These are phyloP conservation scores for Pseudolaguvia tuberculata DNA, from an alignment of 2,113 vertebrate genomes.

Conservation along the genomic window DNA sequence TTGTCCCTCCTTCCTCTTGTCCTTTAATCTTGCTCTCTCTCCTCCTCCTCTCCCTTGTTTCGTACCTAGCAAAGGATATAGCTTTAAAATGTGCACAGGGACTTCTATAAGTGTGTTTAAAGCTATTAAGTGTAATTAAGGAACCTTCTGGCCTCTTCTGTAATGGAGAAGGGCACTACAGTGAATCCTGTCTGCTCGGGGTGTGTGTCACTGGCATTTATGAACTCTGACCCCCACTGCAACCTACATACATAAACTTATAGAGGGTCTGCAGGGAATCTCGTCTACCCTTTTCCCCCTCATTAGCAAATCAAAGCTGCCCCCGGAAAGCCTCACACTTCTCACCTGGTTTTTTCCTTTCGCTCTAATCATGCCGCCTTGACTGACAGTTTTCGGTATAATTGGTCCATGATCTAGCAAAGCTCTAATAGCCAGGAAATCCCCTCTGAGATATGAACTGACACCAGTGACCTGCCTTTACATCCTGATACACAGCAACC, in stretches of 20 bases:
- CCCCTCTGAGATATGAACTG: constrained; percentile 96
- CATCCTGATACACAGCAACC: constrained; percentile 62
- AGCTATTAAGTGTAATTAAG: constrained; percentile 93
- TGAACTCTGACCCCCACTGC: constrained; percentile 32
- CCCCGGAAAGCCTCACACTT: constrained; percentile 90
- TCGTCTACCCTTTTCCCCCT: constrained; percentile 84
- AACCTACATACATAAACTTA: constrained; percentile 13
- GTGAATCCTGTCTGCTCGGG: constrained; percentile 83
- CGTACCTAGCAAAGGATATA: constrained; percentile 54
- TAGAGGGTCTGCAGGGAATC: constrained; percentile 52
- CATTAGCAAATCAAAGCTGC: constrained; percentile 99
- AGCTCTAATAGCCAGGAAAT: constrained; percentile 99
- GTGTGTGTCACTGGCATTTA: constrained; percentile 77
- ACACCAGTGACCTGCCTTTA: constrained; percentile 88
- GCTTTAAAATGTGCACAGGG: constrained; percentile 54
- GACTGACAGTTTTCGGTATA: constrained; percentile 99
- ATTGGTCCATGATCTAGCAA: constrained; percentile 99
- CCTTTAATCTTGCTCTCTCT: constrained; percentile 48
- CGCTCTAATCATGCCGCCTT: constrained; percentile 98
- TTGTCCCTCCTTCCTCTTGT: constrained; percentile 44
- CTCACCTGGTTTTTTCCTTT: constrained; percentile 99
- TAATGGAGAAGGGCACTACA: constrained; percentile 71
- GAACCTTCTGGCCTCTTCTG: constrained; percentile 77
- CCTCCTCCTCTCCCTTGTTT: not conserved
- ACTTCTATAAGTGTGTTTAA: constrained; percentile 86